Percentiles rank a stretch among this genome's conserved stretches.
These are phyloP conservation scores for Oscheius sp. DNA, from an alignment of 2,888 invertebrate species.

Conservation along the genomic window DNA sequence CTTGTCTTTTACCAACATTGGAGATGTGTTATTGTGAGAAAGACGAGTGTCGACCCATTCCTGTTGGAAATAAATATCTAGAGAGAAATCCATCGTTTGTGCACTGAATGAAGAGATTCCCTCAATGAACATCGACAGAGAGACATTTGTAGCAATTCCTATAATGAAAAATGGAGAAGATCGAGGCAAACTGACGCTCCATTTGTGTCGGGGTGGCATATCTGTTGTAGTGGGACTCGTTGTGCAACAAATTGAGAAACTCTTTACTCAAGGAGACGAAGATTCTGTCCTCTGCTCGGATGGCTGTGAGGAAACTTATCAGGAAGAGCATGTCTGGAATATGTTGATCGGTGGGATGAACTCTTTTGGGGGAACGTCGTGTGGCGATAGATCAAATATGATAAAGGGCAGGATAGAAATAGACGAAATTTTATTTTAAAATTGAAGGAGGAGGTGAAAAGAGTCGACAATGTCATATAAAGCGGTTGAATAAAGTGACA, in stretches of 20 bases:
- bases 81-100: constrained; percentile 73
- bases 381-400: background rate
- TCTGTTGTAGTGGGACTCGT: constrained; percentile 65
- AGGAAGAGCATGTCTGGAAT: constrained; percentile 23
- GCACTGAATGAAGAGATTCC: constrained; percentile 72
- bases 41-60: constrained; percentile 69
- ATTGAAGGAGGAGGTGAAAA: background rate
- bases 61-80: constrained; percentile 73
- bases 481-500: too few relatives aligned
- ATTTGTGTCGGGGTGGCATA: constrained; percentile 71
- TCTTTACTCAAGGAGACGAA: constrained; percentile 59
- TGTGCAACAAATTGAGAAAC: constrained; percentile 62
- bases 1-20: constrained; percentile 68
- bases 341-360: background rate
- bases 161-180: constrained; percentile 32
- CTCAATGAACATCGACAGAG: constrained; percentile 73
- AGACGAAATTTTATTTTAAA: background rate
- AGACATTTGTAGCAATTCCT: constrained; percentile 71
- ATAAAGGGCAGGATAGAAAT: background rate
- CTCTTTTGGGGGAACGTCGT: background rate
- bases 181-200: constrained; percentile 49
- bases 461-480: background rate
- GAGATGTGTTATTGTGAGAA: constrained; percentile 66
- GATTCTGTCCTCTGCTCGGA: constrained; percentile 43
- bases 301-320: constrained; percentile 34